phyloP scores from a whole-genome alignment of 2,888 invertebrate species.

The Ophonus ardosiacus region DNA sequence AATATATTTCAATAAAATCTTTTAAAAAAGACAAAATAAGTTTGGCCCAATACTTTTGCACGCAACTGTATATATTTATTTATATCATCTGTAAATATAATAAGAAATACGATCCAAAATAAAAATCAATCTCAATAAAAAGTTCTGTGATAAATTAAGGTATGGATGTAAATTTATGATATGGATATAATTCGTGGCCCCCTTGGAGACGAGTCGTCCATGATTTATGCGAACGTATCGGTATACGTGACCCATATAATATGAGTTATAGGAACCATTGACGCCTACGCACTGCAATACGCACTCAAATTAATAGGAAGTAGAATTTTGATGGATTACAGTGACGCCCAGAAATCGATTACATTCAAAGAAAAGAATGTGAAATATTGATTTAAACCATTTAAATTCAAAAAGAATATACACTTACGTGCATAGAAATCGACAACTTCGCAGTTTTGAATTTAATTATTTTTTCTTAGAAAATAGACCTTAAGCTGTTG shows the following conservation, averaged over 20 bases:
- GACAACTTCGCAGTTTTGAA: too few relatives aligned
- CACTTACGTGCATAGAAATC: too few relatives aligned
- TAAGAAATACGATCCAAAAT: not conserved
- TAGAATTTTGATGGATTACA: not conserved
- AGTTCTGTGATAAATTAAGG: not conserved
- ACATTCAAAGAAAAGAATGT: not conserved
- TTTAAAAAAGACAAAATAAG: too few relatives aligned
- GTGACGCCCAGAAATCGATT: not conserved
- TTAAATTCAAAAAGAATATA: too few relatives aligned
- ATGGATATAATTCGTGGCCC: not conserved
- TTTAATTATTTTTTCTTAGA: too few relatives aligned
- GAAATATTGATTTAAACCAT: too few relatives aligned
- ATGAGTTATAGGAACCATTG: slow-evolving; percentile 29
- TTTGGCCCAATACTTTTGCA: too few relatives aligned
- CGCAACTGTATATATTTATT: too few relatives aligned
- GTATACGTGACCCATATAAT: slow-evolving; percentile 41
- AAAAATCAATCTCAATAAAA: not conserved
- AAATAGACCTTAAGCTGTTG: too few relatives aligned
- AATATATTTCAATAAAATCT: too few relatives aligned
- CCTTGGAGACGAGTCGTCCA: slow-evolving; percentile 12
- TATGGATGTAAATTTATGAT: not conserved
- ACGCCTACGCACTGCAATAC: not conserved
- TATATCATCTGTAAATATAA: not conserved
- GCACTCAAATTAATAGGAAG: not conserved
- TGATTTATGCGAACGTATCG: slow-evolving; percentile 38